Conservation (phyloP, 1,140 invertebrate genomes). For the Orchestia grillus region DNA sequence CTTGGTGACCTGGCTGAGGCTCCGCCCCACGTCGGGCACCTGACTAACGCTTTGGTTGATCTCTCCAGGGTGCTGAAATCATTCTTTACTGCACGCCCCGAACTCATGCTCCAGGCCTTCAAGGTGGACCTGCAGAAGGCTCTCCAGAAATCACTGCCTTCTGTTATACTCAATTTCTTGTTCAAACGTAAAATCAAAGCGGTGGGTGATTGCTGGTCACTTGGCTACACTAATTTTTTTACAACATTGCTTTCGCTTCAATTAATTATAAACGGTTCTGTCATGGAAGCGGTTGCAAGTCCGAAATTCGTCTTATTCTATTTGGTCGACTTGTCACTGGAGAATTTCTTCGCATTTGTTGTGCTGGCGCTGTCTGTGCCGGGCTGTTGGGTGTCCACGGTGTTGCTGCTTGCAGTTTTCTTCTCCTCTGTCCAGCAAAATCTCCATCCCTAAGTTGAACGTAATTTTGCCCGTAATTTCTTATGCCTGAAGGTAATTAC, state of each 20-base stretch:
- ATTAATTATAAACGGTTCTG: background rate
- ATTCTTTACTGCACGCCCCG: constrained; percentile 72
- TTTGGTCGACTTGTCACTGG: background rate
- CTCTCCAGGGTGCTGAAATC: constrained; percentile 66
- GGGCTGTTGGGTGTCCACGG: background rate
- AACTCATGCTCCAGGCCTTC: constrained; percentile 81
- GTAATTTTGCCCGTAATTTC: background rate
- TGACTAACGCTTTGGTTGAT: constrained; percentile 21
- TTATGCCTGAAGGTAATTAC: background rate
- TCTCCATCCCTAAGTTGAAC: background rate
- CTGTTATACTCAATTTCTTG: constrained; percentile 87
- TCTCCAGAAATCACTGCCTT: constrained; percentile 86
- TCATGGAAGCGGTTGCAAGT: background rate
- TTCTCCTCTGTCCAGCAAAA: background rate
- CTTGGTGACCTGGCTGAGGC: background rate
- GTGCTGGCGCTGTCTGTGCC: background rate
- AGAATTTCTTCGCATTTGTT: background rate
- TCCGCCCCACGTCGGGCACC: background rate
- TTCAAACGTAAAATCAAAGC: constrained; percentile 87
- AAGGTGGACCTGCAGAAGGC: constrained; percentile 91
- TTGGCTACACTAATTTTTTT: background rate
- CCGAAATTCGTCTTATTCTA: background rate
- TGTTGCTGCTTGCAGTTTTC: background rate
- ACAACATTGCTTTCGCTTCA: background rate
- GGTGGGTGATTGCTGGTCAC: constrained; percentile 74